These are phyloP conservation scores for Andricus curvator DNA, from an alignment of 2,888 invertebrate species.

Conservation along the genomic window DNA sequence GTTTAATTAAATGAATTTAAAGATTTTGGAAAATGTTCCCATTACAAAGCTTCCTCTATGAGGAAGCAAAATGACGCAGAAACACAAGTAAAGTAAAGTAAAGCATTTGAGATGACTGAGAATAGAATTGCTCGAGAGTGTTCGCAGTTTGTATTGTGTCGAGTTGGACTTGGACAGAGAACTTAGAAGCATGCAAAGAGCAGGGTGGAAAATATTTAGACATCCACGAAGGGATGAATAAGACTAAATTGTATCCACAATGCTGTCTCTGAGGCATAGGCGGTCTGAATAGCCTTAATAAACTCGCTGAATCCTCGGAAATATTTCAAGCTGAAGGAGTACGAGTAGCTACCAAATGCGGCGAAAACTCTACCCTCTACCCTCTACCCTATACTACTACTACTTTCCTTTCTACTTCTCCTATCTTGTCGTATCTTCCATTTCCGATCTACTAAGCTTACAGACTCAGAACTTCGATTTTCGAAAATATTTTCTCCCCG, in stretches of 20 bases:
- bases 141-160: slow-evolving; percentile 2
- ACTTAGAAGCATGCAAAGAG: slow-evolving; percentile 44
- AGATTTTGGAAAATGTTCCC: too few species aligned
- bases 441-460: slow-evolving; percentile 32
- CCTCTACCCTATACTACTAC: not conserved
- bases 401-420: not conserved
- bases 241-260: slow-evolving; percentile 84
- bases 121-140: not conserved
- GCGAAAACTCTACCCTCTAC: slow-evolving; percentile 62
- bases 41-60: too few species aligned
- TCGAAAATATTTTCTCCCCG: not conserved
- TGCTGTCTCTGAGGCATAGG: slow-evolving; percentile 81
- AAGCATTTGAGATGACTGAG: not conserved
- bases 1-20: too few species aligned
- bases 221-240: slow-evolving; percentile 79
- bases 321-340: slow-evolving; percentile 73
- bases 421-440: slow-evolving; percentile 39
- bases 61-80: not conserved
- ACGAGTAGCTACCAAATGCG: slow-evolving; percentile 64
- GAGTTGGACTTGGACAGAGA: not conserved
- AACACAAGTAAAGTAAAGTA: not conserved
- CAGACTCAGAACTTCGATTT: not conserved
- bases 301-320: slow-evolving; percentile 77
- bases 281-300: slow-evolving; percentile 82
- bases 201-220: slow-evolving; percentile 77